phyloP scores from a whole-genome alignment of 2,888 invertebrate genomes.

The Nephrocerus scutellatus region DNA sequence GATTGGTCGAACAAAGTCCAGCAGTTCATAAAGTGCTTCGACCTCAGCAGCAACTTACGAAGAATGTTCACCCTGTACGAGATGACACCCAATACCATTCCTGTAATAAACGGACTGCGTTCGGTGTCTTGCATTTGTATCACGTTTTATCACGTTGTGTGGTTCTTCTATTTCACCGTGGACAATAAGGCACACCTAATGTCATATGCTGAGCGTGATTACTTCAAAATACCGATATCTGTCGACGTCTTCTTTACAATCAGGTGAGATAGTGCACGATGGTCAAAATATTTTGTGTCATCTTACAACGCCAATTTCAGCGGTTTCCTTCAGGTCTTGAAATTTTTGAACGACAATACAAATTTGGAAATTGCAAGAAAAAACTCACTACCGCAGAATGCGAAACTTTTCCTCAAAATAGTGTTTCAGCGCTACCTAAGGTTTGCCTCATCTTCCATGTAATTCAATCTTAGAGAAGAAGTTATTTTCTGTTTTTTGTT shows the following conservation, averaged over 20 bases:
- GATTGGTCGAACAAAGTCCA: not conserved
- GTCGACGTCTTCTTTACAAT: slow-evolving; percentile 47
- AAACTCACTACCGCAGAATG: slow-evolving; percentile 32
- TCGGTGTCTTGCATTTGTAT: slow-evolving; percentile 46
- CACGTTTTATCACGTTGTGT: slow-evolving; percentile 44
- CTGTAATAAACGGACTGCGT: slow-evolving; percentile 44
- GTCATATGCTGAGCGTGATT: slow-evolving; percentile 40
- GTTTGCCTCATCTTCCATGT: too few relatives aligned
- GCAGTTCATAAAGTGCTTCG: slow-evolving; percentile 42
- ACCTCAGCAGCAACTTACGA: slow-evolving; percentile 35
- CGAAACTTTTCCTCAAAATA: slow-evolving; percentile 36
- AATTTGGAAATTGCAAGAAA: slow-evolving; percentile 35
- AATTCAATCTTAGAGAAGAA: too few relatives aligned
- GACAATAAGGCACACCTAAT: slow-evolving; percentile 44
- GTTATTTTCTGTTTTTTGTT: slow-evolving; percentile 1
- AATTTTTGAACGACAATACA: slow-evolving; percentile 38
- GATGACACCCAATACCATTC: slow-evolving; percentile 34
- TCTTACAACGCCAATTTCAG: slow-evolving; percentile 29
- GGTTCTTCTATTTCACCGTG: slow-evolving; percentile 47
- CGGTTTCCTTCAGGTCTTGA: slow-evolving; percentile 43
- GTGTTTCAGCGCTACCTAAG: slow-evolving; percentile 42
- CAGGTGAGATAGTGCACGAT: slow-evolving; percentile 36
- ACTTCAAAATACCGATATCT: slow-evolving; percentile 44
- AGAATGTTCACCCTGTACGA: slow-evolving; percentile 34
- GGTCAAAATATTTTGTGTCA: too few relatives aligned